Evolutionary conservation across 2,888 invertebrate genomes (phyloP).

Genomic region (Allacma fusca): DNA sequence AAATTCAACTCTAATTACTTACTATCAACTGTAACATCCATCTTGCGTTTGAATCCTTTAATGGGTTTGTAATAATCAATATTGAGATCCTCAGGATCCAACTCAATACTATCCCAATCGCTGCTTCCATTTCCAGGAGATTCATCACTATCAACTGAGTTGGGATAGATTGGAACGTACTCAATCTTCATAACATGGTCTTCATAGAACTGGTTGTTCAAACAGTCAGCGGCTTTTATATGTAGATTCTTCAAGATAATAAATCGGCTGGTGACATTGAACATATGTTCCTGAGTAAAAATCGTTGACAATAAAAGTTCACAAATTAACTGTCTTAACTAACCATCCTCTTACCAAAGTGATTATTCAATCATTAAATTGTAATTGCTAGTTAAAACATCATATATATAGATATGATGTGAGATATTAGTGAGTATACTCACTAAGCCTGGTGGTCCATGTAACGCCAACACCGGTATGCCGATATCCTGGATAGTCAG

Average conservation of each 20-base stretch:
- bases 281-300: conserved; percentile 78
- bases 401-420: too few relatives aligned
- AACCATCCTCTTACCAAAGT: too few relatives aligned
- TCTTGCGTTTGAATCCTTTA: conserved; percentile 62
- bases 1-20: conserved; percentile 1
- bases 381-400: too few relatives aligned
- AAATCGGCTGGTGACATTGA: conserved; percentile 78
- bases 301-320: too few relatives aligned
- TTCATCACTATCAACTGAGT: conserved; percentile 21
- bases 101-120: conserved; percentile 32
- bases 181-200: conserved; percentile 78
- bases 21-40: conserved; percentile 46
- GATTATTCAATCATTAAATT: too few relatives aligned
- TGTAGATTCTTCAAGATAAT: conserved; percentile 76
- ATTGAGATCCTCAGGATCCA: conserved; percentile 67
- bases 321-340: too few relatives aligned
- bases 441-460: conserved; percentile 84
- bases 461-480: conserved; percentile 78
- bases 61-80: conserved; percentile 73
- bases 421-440: too few relatives aligned
- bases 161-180: conserved; percentile 70
- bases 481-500: conserved; percentile 87
- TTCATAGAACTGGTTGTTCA: conserved; percentile 71
- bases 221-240: conserved; percentile 69
- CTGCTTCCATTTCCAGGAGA: not conserved